A percentile compares a stretch with the other conserved stretches of the same genome.
These are phyloP conservation scores for Euwallacea similis DNA, from an alignment of 1,140 invertebrate species.

Conservation along the genomic window DNA sequence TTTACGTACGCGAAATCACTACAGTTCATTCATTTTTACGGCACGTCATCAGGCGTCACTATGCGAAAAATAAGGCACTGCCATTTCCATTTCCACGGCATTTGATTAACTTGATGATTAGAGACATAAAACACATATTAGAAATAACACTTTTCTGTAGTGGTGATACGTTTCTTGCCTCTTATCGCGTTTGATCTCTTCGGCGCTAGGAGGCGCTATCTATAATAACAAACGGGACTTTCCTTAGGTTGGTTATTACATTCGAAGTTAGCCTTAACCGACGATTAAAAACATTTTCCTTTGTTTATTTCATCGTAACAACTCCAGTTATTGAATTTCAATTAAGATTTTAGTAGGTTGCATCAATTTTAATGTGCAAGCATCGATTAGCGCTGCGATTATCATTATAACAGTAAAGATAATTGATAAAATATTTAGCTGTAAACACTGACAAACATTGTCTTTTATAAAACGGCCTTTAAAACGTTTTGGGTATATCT, in stretches of 20 bases:
- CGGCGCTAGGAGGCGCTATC: constrained; percentile 21
- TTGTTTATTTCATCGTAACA: too few relatives aligned
- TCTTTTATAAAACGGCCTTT: too few relatives aligned
- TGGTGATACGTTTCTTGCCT: constrained; percentile 36
- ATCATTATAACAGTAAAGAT: too few relatives aligned
- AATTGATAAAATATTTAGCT: too few relatives aligned
- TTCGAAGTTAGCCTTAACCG: too few relatives aligned
- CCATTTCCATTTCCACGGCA: constrained; percentile 46
- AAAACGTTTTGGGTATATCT: too few relatives aligned
- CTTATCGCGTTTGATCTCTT: constrained; percentile 39
- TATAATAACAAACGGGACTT: constrained; percentile 39
- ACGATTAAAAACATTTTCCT: too few relatives aligned
- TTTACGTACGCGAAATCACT: constrained; percentile 33
- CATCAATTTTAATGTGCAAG: too few relatives aligned
- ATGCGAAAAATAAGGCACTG: constrained; percentile 52
- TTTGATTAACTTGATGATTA: constrained; percentile 33
- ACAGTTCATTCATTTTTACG: constrained; percentile 29
- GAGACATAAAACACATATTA: constrained; percentile 21
- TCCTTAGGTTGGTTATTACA: not conserved
- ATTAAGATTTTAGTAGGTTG: too few relatives aligned
- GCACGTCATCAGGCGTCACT: constrained; percentile 24
- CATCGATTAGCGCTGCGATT: too few relatives aligned
- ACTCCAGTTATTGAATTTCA: too few relatives aligned
- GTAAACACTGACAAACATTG: too few relatives aligned
- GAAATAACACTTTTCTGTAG: constrained; percentile 38